Percentiles rank a stretch among this genome's conserved stretches.
Conservation (phyloP, 2,797 vertebrate genomes). For the Sebastes paucispinis region DNA sequence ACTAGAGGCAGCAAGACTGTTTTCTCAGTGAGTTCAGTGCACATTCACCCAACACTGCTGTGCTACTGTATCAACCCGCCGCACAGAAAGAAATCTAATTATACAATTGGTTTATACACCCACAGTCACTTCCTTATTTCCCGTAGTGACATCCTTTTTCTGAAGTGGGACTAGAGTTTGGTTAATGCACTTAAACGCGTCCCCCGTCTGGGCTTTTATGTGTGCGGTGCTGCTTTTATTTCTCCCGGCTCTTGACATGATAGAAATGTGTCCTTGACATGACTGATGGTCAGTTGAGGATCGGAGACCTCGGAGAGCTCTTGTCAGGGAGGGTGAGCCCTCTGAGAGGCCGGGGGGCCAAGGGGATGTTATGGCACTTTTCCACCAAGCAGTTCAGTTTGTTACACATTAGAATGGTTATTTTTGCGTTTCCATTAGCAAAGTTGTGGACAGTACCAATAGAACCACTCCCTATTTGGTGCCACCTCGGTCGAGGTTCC, state of each 20-base stretch:
- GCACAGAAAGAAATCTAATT: slow-evolving; percentile 35
- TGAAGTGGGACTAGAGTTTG: slow-evolving; percentile 14
- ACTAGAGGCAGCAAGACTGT: not conserved
- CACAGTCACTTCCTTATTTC: slow-evolving; percentile 36
- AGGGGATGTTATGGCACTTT: slow-evolving; percentile 10
- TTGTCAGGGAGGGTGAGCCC: slow-evolving; percentile 59
- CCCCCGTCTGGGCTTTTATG: slow-evolving; percentile 19
- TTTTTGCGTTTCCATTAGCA: too few relatives aligned
- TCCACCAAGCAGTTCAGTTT: too few relatives aligned
- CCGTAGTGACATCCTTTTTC: slow-evolving; percentile 28
- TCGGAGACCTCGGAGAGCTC: slow-evolving; percentile 46
- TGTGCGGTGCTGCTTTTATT: slow-evolving; percentile 10
- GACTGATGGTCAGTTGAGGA: slow-evolving; percentile 57
- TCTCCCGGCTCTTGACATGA: slow-evolving; percentile 51
- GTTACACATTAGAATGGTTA: too few relatives aligned
- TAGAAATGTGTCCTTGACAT: slow-evolving; percentile 61
- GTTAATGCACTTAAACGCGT: slow-evolving; percentile 54
- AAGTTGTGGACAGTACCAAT: too few relatives aligned
- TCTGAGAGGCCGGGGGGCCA: slow-evolving; percentile 38
- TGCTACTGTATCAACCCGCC: not conserved
- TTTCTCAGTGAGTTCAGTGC: slow-evolving; percentile 3
- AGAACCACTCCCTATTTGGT: too few relatives aligned
- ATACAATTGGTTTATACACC: slow-evolving; percentile 26
- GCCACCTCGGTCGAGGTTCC: too few relatives aligned
- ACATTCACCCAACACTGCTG: slow-evolving; percentile 5